Base-by-base conservation (phyloP, 2,797 vertebrate species). In the Kryptolebias ocellatus region DNA sequence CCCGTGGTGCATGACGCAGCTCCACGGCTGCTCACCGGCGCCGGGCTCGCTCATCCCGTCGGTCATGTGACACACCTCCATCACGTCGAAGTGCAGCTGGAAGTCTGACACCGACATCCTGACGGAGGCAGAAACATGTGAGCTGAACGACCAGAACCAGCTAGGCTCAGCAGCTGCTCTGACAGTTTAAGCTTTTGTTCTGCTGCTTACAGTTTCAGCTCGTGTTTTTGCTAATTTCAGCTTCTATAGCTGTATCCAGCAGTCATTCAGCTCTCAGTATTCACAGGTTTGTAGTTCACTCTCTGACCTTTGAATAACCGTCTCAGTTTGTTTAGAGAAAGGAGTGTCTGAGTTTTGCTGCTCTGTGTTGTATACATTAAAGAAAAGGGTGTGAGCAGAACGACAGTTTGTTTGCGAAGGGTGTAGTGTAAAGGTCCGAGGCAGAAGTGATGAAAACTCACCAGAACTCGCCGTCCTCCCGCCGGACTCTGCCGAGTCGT, bases 381-480 rank as follows among this genome's bases (percentile, higher is more conserved):
- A 54, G 8, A 34, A 16, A 37, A 31, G 7, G 2, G 1, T 9
- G 27, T 53, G 14, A 12, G 31, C 8, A 11, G 11, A 39, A 9
- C 8, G 10, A 11, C 37, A 39, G 34, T 39, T 39, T 29, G 70
- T 72, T 74, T 67, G 39, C 17, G 31, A 47, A 72, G 2, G 39
- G 45, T 0, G 2, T 8, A 14, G 1, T 5, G 7, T 6, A 18
- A 60, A 14, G 1, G 12, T 7, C 3, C 4, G 8, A 28, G 20
- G 7, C 16, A 34, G 31, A 5, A 7, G 31, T 34, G 31, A 0
- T 4, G 49, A 27, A 34, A 17, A 85, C 87, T 86, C 78, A 94
- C 94, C 94, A 95, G 89, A 95, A 95, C 78, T 95, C 94, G 1
- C 94, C 94, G 17, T 95, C 94, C 18, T 93, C 91, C 45, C 67